A percentile compares a stretch with the other conserved stretches of the same genome.
phyloP scores from a whole-genome alignment of 2,797 vertebrate genomes.

The Numenius phaeopus region DNA sequence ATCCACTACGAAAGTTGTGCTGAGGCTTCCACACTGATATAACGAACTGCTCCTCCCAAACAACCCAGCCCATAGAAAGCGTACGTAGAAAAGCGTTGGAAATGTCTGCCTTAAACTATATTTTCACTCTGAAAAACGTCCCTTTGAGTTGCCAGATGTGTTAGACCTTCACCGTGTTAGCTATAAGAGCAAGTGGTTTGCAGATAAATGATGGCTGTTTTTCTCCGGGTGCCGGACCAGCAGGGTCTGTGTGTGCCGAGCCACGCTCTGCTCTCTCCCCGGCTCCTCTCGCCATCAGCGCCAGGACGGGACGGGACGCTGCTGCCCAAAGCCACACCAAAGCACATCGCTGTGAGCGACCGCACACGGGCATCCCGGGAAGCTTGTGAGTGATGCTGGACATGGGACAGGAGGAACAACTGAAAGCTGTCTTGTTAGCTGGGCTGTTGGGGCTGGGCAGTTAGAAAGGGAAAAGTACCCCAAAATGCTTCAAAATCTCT shows the following conservation, averaged over 20 bases:
- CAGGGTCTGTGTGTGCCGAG: not conserved
- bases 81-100: not conserved
- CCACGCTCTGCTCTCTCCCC: rapidly evolving
- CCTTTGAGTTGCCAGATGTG: not conserved
- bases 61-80: not conserved
- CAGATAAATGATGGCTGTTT: not conserved
- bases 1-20: conserved; percentile 81
- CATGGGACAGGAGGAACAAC: rapidly evolving
- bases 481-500: not conserved
- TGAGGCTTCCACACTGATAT: not conserved
- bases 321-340: not conserved
- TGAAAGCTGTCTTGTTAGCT: not conserved
- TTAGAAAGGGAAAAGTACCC: not conserved
- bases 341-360: not conserved
- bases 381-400: not conserved
- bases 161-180: not conserved
- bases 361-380: rapidly evolving
- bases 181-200: not conserved
- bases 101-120: not conserved
- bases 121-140: not conserved
- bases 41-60: not conserved
- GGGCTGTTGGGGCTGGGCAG: not conserved
- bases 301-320: rapidly evolving
- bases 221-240: no score
- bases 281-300: not conserved